Base-by-base conservation (phyloP, 53 echinoderm and acorn worm genomes). In the Mesocentrotus franciscanus region DNA sequence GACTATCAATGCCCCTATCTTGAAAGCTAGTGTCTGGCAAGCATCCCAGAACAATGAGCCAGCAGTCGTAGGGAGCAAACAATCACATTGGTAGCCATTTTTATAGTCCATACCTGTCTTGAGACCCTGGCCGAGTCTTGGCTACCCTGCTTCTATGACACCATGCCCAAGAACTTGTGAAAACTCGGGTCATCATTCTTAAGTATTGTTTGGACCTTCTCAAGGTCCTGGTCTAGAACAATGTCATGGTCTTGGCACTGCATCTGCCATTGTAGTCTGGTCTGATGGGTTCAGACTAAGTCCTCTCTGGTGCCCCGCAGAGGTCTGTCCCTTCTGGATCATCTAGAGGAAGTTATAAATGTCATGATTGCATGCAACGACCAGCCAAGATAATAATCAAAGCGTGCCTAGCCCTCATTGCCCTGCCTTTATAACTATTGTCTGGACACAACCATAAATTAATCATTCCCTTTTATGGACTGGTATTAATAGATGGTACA, bases 291-390 rank as follows among this genome's bases (percentile, higher is more conserved):
- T 91, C 91, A 91, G 91, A 91, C 91, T 91, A 66, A 36, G 62
- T 91, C 91, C 61, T 87, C 58, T 13, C 87, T 87, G 33, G 64
- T 13, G 17, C 91, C 35, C 91, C 66, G 64, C 91, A 36, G 91
- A 32, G 61, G 34, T 35, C 91, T 42, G 34, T 91, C 91, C 91
- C 91, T 35, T 4, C 91, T 12, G 91, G 64, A 61, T 66, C 74
- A 42, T 56, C 29, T 1, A 72, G 27, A 92, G 92, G 92, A 92
- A 92, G 92, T 92, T 66, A 71, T 92, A 92, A 92, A 92, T 92
- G 92, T 92, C 92, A 92, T n/a, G 92, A 92, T 92, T 42, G 92
- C 92, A 92, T 92, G 92, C 92, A 74, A 92, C n/a, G 39, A 74
- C 92, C 91, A 91, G 91, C 66, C 92, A 71, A 55, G 70, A 92